Evolutionary conservation across 2,888 invertebrate species (phyloP).

Genomic region (Rotaria socialis): DNA sequence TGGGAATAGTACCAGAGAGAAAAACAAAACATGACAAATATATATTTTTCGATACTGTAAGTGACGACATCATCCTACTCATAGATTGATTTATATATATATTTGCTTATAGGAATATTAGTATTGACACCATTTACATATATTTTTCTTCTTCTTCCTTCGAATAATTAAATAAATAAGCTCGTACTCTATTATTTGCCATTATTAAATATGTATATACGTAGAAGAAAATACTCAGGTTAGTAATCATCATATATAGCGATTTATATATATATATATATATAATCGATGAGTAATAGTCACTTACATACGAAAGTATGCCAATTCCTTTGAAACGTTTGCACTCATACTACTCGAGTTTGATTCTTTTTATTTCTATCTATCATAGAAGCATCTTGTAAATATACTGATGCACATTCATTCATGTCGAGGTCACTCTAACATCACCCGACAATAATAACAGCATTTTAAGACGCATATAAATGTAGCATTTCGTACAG

Average conservation of each 20-base stretch:
- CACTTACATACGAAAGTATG: not conserved
- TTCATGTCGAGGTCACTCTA: not conserved
- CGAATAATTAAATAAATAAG: not conserved
- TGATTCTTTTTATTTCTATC: not conserved
- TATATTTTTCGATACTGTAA: not conserved
- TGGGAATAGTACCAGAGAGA: not conserved
- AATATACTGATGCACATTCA: not conserved
- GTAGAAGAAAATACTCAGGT: no score
- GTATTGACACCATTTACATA: not conserved
- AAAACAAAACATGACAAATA: not conserved
- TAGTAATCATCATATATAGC: no score
- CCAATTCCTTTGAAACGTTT: not conserved
- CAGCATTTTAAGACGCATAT: not conserved
- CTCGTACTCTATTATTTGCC: not conserved
- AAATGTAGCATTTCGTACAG: not conserved
- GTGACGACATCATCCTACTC: not conserved
- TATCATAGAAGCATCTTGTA: not conserved
- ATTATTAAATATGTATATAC: no score
- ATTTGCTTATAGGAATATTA: not conserved
- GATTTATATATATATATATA: not conserved
- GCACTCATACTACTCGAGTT: not conserved
- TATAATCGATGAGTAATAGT: not conserved
- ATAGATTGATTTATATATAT: not conserved
- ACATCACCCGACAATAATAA: not conserved
- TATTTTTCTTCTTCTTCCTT: not conserved